These are phyloP conservation scores for Ophiothrix spiculata DNA, from an alignment of 35 echinoderm and acorn worm species.

Conservation along the genomic window DNA sequence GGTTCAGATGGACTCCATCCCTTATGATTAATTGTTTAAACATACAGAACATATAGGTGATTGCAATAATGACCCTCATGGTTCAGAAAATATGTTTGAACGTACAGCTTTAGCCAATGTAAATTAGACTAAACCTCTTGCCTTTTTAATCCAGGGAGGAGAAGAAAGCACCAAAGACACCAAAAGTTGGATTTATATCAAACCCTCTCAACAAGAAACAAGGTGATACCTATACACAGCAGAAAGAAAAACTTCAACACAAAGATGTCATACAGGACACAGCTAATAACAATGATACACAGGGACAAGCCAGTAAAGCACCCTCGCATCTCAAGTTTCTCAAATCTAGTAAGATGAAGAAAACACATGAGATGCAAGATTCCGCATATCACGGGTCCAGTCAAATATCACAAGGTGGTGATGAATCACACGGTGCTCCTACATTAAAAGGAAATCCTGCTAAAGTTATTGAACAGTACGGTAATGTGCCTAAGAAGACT, in stretches of 20 bases:
- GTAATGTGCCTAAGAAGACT: neutral
- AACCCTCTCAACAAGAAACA: neutral
- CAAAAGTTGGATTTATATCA: conserved; percentile 37
- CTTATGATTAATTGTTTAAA: no score
- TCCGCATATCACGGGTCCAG: neutral
- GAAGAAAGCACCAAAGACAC: neutral
- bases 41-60: no score
- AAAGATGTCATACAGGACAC: conserved; percentile 1
- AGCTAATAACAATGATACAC: conserved; percentile 4
- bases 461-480: conserved; percentile 13
- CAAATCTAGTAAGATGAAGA: conserved; percentile 36
- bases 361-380: neutral
- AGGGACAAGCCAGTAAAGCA: neutral
- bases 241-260: conserved; percentile 3
- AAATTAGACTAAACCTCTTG: no score
- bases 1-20: no score
- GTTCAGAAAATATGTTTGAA: no score
- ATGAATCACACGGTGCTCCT: neutral
- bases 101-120: no score
- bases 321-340: conserved; percentile 46
- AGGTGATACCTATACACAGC: neutral
- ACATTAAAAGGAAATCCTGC: conserved; percentile 5
- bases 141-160: neutral
- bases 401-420: neutral
- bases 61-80: no score